Percentiles rank a stretch among this genome's conserved stretches.
Evolutionary conservation across 2,797 vertebrate genomes (phyloP).

Genomic region (Petrocephalus schoutedeni): DNA sequence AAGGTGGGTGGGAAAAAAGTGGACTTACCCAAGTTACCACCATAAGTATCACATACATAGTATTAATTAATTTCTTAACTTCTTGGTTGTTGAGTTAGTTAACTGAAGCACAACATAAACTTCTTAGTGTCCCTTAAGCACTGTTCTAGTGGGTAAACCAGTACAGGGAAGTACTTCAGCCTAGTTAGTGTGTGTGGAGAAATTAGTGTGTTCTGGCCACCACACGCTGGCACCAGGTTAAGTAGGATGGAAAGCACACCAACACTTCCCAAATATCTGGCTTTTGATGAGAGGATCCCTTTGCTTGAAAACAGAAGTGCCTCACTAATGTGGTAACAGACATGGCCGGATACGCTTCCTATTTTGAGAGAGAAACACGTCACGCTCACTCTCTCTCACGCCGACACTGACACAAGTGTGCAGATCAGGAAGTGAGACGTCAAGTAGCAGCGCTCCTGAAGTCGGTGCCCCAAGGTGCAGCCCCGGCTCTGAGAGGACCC

Average conservation of each 20-base stretch:
- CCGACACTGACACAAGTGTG: constrained; percentile 27
- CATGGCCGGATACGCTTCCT: constrained; percentile 19
- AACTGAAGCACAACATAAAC: background rate
- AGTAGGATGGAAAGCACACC: background rate
- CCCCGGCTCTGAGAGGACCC: background rate
- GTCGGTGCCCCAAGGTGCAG: constrained; percentile 4
- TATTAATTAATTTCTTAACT: background rate
- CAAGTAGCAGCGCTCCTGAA: constrained; percentile 19
- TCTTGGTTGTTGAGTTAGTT: too few species aligned
- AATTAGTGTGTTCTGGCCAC: background rate
- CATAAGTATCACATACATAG: background rate
- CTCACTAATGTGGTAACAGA: background rate
- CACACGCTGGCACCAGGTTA: background rate
- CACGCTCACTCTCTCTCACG: constrained; percentile 29
- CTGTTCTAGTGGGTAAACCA: background rate
- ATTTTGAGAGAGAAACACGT: constrained; percentile 32
- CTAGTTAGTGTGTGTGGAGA: background rate
- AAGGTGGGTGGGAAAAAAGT: background rate
- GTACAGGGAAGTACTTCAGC: background rate
- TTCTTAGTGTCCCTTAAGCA: background rate
- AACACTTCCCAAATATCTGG: background rate
- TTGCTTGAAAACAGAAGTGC: constrained; percentile 17
- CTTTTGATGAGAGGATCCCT: background rate
- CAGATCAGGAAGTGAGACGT: constrained; percentile 63
- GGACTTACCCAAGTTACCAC: background rate